Evolutionary conservation across 2,797 vertebrate genomes (phyloP).

Genomic region (Malacoctenus gilli): DNA sequence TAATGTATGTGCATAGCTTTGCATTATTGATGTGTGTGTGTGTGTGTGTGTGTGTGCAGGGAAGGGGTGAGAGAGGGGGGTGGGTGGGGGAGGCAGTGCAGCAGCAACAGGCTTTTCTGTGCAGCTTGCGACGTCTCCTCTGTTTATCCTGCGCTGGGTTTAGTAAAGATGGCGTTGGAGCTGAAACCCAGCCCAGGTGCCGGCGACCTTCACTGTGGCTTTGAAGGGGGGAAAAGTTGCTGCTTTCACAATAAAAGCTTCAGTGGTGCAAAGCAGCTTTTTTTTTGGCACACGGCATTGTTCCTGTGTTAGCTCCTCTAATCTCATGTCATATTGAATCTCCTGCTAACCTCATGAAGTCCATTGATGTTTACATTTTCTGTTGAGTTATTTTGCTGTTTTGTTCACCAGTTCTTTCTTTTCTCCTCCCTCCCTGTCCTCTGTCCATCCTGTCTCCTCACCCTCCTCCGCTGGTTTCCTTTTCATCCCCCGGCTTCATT

Average conservation of each 20-base stretch:
- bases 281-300: slow-evolving; percentile 15
- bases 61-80: slow-evolving; percentile 68
- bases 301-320: slow-evolving; percentile 25
- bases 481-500: not conserved
- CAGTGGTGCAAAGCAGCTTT: slow-evolving; percentile 28
- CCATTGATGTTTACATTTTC: slow-evolving; percentile 50
- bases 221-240: slow-evolving; percentile 26
- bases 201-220: slow-evolving; percentile 14
- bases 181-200: slow-evolving; percentile 26
- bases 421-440: slow-evolving; percentile 10
- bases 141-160: slow-evolving; percentile 17
- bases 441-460: slow-evolving; percentile 7
- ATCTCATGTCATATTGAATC: slow-evolving; percentile 27
- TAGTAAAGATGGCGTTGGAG: slow-evolving; percentile 3
- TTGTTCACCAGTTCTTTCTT: slow-evolving; percentile 49
- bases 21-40: slow-evolving; percentile 54
- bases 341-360: slow-evolving; percentile 61
- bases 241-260: slow-evolving; percentile 42
- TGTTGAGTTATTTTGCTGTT: slow-evolving; percentile 46
- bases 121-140: slow-evolving; percentile 11
- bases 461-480: not conserved
- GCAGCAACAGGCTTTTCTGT: slow-evolving; percentile 12
- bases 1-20: slow-evolving; percentile 55
- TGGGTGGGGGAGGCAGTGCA: slow-evolving; percentile 35
- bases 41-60: slow-evolving; percentile 57